Base-by-base conservation (phyloP, 1,140 invertebrate species). In the Eciton burchellii region DNA sequence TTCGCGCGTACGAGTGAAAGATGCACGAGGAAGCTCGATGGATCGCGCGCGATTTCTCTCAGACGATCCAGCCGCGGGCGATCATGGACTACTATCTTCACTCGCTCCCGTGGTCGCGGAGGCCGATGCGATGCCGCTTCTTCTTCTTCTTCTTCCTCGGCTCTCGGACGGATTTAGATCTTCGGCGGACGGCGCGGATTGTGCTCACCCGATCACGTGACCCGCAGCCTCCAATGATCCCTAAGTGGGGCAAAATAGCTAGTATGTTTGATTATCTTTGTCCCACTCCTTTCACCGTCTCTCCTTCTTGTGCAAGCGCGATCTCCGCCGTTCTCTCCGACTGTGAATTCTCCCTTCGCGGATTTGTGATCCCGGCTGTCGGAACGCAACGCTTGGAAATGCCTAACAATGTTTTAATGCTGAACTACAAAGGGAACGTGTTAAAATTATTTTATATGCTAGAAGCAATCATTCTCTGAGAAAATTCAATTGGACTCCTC, bases 131-230 rank as follows among this genome's bases (percentile, higher is more conserved):
- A 72, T 85, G 84, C 86, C 88, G 91, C 91, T 90, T 91, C 89
- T 90, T 88, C 35, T 6, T 35, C 35, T 35, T 35, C 35, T 35
- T 35, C 35, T 35, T 35, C 35, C 6, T 6, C 35, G 2, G 35
- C 35, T 35, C 91, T 91, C 90, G 87, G 91, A 93, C 93, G 89
- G 89, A 93, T 94, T 94, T 94, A 94, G 92, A 93, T 93, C 92
- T 92, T 92, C 91, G 88, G 88, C 88, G 89, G 88, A 92, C 91
- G 90, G 90, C 91, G 89, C 89, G 87, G 89, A 91, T 90, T 92
- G 91, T 90, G 87, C 79, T 88, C 35, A 71, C 76, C 84, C n/a
- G 87, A 85, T 92, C 92, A 93, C 92, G 92, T 93, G 87, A 49
- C 57, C 76, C 41, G 76, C 65, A 82, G 68, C 72, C 1, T 21